Evolutionary conservation across 2,888 invertebrate genomes (phyloP), one percentile per base, ranked within the genome.

Genomic region (Andrena chrysosceles): DNA sequence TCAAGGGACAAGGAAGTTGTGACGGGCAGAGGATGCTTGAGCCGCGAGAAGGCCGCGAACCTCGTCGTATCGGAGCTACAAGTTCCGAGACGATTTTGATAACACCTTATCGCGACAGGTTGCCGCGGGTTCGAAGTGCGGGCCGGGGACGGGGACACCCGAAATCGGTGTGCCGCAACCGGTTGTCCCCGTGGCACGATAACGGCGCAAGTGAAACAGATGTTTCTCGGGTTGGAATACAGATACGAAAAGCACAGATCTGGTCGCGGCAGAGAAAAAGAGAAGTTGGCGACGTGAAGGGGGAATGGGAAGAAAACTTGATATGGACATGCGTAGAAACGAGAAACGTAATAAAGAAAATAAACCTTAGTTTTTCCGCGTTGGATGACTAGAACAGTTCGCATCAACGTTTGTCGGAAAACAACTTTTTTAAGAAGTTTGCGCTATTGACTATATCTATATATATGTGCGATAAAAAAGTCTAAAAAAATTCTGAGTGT

Each of bases 131-230:
- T 71, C 62, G 70, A 13, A 29, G 35, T 23, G 64, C 23, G 60
- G 54, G 16, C 42, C 67, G 69, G 48, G 26, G 78, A 67, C 69
- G 56, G 71, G 81, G 77, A 71, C 52, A 78, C 59, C 85, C 85
- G 82, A 89, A 86, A 87, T 86, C 73, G 77, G 87, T 70, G 64
- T 75, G 74, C 74, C 82, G 86, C 89, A 85, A 90, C 90, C 90
- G 90, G 90, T 90, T 90, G 86, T 84, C 73, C 83, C 86, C 83
- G 85, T 81, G 76, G 29, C 81, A 69, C 88, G 87, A 87, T 87
- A 87, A 87, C 82, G 29, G 59, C 62, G 75, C 77, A 16, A 79
- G 72, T 77, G 68, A 66, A 68, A 87, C 86, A 83, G 84, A 86
- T 86, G 87, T 86, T 87, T 60, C 82, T 63, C 66, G 69, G 52